Percentiles rank a stretch among this genome's conserved stretches.
These are phyloP conservation scores for Gracilinanus agilis DNA, from an alignment of 2,113 vertebrate genomes.

Conservation along the genomic window DNA sequence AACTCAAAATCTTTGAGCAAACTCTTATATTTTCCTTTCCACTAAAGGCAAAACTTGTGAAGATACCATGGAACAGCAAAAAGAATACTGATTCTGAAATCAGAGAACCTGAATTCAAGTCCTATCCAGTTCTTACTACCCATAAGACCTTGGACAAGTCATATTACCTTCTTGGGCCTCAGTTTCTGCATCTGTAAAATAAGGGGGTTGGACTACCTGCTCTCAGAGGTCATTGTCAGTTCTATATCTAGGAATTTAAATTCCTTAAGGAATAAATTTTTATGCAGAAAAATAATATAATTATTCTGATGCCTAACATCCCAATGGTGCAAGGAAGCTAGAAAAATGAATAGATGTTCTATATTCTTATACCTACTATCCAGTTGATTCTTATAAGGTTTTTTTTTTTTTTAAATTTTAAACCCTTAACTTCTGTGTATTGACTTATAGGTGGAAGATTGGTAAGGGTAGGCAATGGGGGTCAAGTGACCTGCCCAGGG, in stretches of 20 bases:
- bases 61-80: neutral
- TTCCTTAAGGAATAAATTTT: neutral
- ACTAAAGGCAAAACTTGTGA: conserved; percentile 27
- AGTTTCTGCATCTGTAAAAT: neutral
- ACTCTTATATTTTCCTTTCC: conserved; percentile 34
- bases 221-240: neutral
- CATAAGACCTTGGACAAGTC: neutral
- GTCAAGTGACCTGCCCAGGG: too few species aligned
- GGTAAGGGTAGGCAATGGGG: too few species aligned
- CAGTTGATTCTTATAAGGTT: conserved; percentile 3
- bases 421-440: too few species aligned
- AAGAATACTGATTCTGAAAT: neutral
- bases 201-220: neutral
- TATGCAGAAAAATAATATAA: conserved; percentile 8
- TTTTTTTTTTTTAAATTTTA: too few species aligned
- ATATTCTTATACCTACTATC: neutral
- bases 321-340: neutral
- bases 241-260: neutral
- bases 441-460: too few species aligned
- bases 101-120: neutral
- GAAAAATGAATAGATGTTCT: neutral
- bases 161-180: neutral
- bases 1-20: neutral
- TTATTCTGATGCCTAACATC: neutral
- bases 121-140: neutral